Conservation (phyloP, 2,113 vertebrate species). For the Pterocles burchelli region DNA sequence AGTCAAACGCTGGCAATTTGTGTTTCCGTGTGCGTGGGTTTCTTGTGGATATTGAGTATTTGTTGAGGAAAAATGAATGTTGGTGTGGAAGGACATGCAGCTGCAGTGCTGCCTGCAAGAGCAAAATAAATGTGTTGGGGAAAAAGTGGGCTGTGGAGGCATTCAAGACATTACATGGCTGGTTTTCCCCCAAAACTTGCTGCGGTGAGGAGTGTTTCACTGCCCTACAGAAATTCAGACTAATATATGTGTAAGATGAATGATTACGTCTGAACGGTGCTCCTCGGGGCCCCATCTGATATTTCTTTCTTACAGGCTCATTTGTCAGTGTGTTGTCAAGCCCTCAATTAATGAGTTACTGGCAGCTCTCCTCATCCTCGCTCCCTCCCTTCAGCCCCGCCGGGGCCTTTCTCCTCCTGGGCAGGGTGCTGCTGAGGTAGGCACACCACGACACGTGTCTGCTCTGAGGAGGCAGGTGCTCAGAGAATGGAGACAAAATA, state of each 20-base stretch:
- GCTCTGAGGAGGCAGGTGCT: background rate
- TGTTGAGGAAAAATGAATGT: background rate
- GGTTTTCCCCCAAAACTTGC: background rate
- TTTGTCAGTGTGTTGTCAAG: background rate
- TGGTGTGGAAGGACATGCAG: background rate
- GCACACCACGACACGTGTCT: background rate
- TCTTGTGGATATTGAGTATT: background rate
- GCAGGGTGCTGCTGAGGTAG: background rate
- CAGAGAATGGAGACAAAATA: background rate
- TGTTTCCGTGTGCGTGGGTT: background rate
- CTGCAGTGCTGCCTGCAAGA: background rate
- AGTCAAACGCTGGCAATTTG: background rate
- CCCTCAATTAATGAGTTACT: background rate
- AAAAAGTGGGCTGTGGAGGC: background rate
- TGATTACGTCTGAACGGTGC: background rate
- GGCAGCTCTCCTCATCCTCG: background rate
- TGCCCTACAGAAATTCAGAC: background rate
- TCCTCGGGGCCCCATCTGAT: background rate
- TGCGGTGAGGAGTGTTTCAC: background rate
- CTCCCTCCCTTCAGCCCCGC: fast-evolving
- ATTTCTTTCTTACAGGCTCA: background rate
- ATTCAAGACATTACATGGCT: background rate
- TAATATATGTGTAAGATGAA: background rate
- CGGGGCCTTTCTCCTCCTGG: background rate
- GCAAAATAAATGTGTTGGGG: background rate